Evolutionary conservation across 2,797 vertebrate species (phyloP), one percentile per base, ranked within the genome.

Genomic region (Emydoidea blandingii): DNA sequence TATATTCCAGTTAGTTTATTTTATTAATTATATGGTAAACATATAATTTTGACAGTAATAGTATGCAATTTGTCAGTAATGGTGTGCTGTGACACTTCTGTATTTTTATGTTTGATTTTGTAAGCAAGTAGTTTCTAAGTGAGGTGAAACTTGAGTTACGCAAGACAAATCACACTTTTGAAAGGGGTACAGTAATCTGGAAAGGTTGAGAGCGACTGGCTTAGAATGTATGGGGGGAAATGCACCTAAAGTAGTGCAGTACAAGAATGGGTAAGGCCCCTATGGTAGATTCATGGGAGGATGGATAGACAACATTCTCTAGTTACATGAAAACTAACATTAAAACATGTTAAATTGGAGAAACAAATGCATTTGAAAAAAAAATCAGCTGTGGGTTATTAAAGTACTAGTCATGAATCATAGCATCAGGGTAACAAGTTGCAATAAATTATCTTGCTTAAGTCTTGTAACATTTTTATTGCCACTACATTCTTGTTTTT

Each of bases 401-500:
- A 16, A 90, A 15, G 31, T 78, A 53, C 91, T 91, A 88, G 88
- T 95, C 91, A 91, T 59, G 91, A 89, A 91, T 89, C 94, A 90
- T 4, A 85, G 52, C 19, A 19, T 88, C 65, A 88, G 90, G 44
- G 41, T 72, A 89, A 90, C 88, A 94, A 95, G 89, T 89, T 95
- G 81, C 81, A 91, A 72, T 83, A 86, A 95, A 90, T 85, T 95
- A 85, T 85, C 81, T 90, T 68, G 79, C 59, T 81, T 90, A 87
- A 94, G 3, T 9, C 83, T 76, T 74, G 41, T 90, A 5, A 37
- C 29, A 2, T 92, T 83, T 62, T 50, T 90, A 68, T 8, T 91
- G 79, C 62, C 91, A 94, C 92, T 72, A 54, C 44, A 79, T 34
- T 62, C 59, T 34, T 62, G 31, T 34, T 62, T 62, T 62, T 62